These are phyloP conservation scores for Rana temporaria DNA, from an alignment of 2,113 vertebrate genomes.

Conservation along the genomic window DNA sequence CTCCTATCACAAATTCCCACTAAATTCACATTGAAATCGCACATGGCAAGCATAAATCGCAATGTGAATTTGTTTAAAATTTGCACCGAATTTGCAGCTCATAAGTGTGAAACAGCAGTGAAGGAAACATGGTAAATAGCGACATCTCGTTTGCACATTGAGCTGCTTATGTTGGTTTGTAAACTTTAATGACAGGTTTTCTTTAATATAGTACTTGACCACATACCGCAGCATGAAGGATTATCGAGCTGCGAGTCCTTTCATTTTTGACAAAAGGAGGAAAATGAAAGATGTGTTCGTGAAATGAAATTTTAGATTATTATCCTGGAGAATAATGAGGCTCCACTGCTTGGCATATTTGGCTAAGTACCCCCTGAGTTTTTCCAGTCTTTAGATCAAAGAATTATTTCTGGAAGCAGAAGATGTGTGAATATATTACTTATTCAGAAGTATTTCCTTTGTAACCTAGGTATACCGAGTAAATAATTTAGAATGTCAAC, in stretches of 20 bases:
- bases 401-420: background rate
- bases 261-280: constrained; percentile 25
- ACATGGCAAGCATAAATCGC: no score
- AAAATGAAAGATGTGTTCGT: constrained; percentile 27
- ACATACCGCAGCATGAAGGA: constrained; percentile 17
- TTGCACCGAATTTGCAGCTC: no score
- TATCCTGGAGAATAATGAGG: constrained; percentile 33
- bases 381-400: constrained; percentile 30
- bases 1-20: no score
- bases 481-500: constrained; percentile 23
- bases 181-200: no score
- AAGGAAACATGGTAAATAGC: no score
- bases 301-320: constrained; percentile 23
- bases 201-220: constrained; percentile 3
- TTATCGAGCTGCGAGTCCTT: constrained; percentile 12
- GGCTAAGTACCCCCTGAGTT: constrained; percentile 32
- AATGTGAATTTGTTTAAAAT: no score
- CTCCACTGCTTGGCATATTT: constrained; percentile 16
- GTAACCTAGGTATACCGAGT: background rate
- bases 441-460: constrained; percentile 29
- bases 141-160: no score
- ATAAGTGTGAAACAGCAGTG: no score
- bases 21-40: no score
- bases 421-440: constrained; percentile 20
- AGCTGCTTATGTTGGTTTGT: no score